Evolutionary conservation across 1,140 invertebrate species (phyloP), one percentile per base, ranked within the genome.

Genomic region (Ladona fulva): DNA sequence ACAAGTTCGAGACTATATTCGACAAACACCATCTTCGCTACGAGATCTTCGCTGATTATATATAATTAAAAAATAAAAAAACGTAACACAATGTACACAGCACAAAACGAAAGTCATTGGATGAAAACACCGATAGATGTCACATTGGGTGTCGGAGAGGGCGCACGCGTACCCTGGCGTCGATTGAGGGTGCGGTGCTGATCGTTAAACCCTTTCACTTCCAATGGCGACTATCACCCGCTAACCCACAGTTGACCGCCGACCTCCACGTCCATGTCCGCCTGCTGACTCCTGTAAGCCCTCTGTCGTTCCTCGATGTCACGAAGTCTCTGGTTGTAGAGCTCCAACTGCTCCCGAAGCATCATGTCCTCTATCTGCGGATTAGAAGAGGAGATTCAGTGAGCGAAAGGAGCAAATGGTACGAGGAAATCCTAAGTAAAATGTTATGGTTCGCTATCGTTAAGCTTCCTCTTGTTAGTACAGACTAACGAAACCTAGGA

Each of bases 251-350:
- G n/a, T 66, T 66, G 52, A 66, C 52, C 52, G n/a, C 52, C 52
- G 52, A 66, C 52, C 52, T 66, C 52, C 52, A 66, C 52, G 16
- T 66, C 52, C 52, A 66, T 66, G 1, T 66, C 52, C 14, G 52
- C 52, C 80, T 87, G 87, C 74, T 91, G 91, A 80, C 90, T 90
- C 76, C 92, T 88, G 82, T 94, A 96, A 0, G 91, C 91, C 0
- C 94, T 87, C 81, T 94, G 93, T 83, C 96, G 95, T 80, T 97
- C 95, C 81, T 97, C 94, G 82, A 95, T 95, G 52, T 97, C 94
- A n/a, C 94, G 86, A 78, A 95, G 80, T 77, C 92, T 86, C 81
- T 94, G 90, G 82, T 96, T 97, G 85, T 97, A 97, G 37, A 93
- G 88, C 81, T 97, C 95, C 78, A 97, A 92, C 85, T 97, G 95